Evolutionary conservation across 1,140 invertebrate genomes (phyloP).

Genomic region (Drosophila lini): DNA sequence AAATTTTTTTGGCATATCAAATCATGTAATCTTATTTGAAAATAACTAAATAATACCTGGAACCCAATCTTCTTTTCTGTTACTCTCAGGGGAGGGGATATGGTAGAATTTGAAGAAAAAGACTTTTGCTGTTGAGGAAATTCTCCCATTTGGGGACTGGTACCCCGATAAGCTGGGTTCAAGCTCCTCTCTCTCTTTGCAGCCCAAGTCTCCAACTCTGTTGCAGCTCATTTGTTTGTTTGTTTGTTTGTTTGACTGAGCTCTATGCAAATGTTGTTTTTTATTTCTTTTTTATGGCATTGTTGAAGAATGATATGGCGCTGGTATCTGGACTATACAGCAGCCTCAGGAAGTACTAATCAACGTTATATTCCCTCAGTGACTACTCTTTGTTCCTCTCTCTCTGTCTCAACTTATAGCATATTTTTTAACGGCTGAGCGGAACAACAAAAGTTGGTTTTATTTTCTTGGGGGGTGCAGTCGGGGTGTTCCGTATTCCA

Average conservation of each 20-base stretch:
- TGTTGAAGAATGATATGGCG: conserved; percentile 30
- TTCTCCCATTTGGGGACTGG: background rate
- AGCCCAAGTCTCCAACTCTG: conserved; percentile 27
- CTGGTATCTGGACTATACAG: conserved; percentile 55
- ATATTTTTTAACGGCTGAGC: conserved; percentile 35
- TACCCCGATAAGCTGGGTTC: conserved; percentile 51
- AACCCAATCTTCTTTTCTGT: background rate
- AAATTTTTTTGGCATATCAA: too few species aligned
- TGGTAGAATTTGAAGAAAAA: background rate
- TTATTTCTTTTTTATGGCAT: conserved; percentile 28
- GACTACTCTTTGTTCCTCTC: conserved; percentile 25
- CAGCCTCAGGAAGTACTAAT: conserved; percentile 81
- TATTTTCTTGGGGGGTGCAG: conserved; percentile 51
- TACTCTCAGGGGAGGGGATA: too few species aligned
- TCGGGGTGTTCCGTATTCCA: conserved; percentile 5
- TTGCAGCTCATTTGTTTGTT: conserved; percentile 35
- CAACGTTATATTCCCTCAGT: conserved; percentile 51
- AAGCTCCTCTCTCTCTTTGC: conserved; percentile 23
- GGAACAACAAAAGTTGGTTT: conserved; percentile 69
- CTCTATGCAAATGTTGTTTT: conserved; percentile 52
- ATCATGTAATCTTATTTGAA: too few species aligned
- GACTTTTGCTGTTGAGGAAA: background rate
- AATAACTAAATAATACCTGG: background rate
- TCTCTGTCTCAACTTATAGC: background rate
- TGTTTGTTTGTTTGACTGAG: conserved; percentile 54